phyloP scores from a whole-genome alignment of 2,113 vertebrate species.

The Hippocampus abdominalis region DNA sequence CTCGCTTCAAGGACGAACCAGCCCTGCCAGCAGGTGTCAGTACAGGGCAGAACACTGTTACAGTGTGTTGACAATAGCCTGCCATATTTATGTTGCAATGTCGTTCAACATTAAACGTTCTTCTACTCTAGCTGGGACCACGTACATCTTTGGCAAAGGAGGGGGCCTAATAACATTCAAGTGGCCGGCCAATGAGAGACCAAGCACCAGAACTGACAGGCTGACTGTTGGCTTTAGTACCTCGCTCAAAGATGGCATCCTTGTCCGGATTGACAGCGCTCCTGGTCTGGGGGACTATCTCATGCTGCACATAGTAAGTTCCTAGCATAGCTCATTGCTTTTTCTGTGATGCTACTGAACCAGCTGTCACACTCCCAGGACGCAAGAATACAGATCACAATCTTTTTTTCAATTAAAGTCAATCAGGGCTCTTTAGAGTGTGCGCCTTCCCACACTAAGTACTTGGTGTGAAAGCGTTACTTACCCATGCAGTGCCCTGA shows the following conservation, averaged over 20 bases:
- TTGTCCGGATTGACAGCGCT: constrained; percentile 94
- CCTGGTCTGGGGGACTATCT: constrained; percentile 94
- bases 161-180: constrained; percentile 92
- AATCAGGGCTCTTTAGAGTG: background rate
- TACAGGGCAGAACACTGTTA: background rate
- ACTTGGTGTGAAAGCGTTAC: background rate
- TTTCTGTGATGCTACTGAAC: background rate
- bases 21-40: too few species aligned
- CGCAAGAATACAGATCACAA: background rate
- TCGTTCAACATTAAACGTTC: background rate
- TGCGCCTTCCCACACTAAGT: background rate
- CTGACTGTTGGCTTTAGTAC: constrained; percentile 83
- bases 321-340: background rate
- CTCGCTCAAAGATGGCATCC: constrained; percentile 89
- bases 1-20: too few species aligned
- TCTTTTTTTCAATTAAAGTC: background rate
- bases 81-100: background rate
- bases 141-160: constrained; percentile 95
- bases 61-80: background rate
- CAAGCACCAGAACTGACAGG: constrained; percentile 92
- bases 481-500: too few species aligned
- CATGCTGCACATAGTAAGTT: constrained; percentile 97
- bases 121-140: constrained; percentile 83
- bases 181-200: constrained; percentile 95
- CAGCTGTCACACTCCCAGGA: background rate